These are phyloP conservation scores for Gallinago nigripennis DNA, from an alignment of 2,797 vertebrate genomes.

Conservation along the genomic window DNA sequence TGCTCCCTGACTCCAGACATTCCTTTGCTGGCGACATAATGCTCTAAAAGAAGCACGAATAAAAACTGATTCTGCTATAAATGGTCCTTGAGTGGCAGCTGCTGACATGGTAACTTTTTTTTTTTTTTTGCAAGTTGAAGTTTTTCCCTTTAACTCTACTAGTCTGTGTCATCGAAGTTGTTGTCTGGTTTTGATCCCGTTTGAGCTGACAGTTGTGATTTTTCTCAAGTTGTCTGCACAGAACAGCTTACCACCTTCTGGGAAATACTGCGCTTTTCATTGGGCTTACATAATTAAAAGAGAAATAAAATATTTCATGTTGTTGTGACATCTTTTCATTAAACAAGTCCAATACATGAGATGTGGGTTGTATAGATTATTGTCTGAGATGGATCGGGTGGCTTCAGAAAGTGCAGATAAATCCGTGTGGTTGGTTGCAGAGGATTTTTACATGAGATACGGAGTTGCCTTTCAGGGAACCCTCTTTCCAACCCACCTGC, in stretches of 20 bases:
- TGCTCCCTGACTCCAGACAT: background rate
- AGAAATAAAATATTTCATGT: background rate
- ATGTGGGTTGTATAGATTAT: background rate
- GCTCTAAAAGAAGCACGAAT: slow-evolving; percentile 25
- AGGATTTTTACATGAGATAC: background rate
- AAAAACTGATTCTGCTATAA: background rate
- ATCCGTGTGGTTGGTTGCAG: background rate
- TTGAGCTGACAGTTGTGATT: background rate
- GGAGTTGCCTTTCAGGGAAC: background rate
- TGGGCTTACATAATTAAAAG: background rate
- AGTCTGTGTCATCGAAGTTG: background rate
- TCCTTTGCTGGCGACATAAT: background rate
- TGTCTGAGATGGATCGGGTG: background rate
- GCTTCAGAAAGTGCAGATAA: background rate
- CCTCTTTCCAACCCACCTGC: background rate
- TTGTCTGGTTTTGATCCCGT: background rate
- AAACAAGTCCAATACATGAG: background rate
- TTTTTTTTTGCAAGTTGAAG: background rate
- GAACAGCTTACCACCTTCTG: background rate
- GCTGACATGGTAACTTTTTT: background rate
- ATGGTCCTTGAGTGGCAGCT: background rate
- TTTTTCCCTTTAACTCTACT: background rate
- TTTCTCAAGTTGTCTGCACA: background rate
- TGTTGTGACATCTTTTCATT: background rate
- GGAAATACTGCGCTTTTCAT: background rate